Evolutionary conservation across 2,888 invertebrate genomes (phyloP).

Genomic region (Caenorhabditis wallacei): DNA sequence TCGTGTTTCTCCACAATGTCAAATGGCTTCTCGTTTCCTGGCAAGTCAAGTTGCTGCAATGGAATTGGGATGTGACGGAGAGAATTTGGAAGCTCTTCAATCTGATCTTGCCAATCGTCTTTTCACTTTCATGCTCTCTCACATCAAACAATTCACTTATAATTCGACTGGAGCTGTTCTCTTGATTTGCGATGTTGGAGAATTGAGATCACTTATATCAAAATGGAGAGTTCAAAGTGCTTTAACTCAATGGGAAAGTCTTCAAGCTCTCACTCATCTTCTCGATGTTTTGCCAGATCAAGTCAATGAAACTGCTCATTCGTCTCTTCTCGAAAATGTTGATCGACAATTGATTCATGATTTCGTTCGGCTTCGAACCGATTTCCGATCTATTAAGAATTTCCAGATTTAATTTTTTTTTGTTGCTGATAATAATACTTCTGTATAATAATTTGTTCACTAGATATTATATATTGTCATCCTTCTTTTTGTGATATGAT

Average conservation of each 20-base stretch:
- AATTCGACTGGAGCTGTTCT: constrained; percentile 91
- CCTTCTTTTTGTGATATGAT: constrained; percentile 21
- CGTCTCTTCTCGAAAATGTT: constrained; percentile 87
- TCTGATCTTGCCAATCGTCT: constrained; percentile 94
- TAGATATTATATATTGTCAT: not conserved
- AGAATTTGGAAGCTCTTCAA: constrained; percentile 91
- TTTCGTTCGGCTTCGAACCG: constrained; percentile 95
- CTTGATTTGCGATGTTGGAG: constrained; percentile 97
- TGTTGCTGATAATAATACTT: not conserved
- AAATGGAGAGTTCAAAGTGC: constrained; percentile 67
- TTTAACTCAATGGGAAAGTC: constrained; percentile 76
- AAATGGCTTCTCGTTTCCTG: constrained; percentile 53
- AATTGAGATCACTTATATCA: constrained; percentile 87
- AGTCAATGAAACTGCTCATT: constrained; percentile 94
- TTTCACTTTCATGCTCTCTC: constrained; percentile 95
- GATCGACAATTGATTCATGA: constrained; percentile 93
- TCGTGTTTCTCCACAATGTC: constrained; percentile 64
- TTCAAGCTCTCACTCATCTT: constrained; percentile 96
- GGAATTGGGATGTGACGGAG: constrained; percentile 88
- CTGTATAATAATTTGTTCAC: constrained; percentile 5
- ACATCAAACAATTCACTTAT: constrained; percentile 88
- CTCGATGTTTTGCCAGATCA: constrained; percentile 96
- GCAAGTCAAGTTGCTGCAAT: constrained; percentile 56
- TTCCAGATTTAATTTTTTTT: constrained; percentile 48
- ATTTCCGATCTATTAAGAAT: constrained; percentile 86